Percentiles rank a stretch among this genome's conserved stretches.
These are phyloP conservation scores for Ifrita kowaldi DNA, from an alignment of 2,113 vertebrate genomes.

Conservation along the genomic window DNA sequence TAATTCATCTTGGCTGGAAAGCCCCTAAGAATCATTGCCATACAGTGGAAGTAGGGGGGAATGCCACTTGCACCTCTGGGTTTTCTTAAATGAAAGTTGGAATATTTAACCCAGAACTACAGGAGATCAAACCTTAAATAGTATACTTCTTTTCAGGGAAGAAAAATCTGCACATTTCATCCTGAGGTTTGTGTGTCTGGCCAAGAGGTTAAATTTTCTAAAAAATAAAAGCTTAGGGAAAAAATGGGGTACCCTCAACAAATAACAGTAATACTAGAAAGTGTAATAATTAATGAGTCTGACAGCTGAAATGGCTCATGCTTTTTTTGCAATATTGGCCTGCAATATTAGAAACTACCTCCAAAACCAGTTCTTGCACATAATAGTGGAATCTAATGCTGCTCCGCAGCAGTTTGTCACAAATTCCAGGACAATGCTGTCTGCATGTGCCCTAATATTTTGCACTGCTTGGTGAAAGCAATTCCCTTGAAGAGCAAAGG, in stretches of 20 bases:
- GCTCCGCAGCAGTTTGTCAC: constrained; percentile 29
- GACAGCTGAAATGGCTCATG: not conserved
- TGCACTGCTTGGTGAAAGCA: constrained; percentile 37
- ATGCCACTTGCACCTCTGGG: not conserved
- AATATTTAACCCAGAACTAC: not conserved
- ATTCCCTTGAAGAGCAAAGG: constrained; percentile 38
- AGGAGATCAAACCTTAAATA: not conserved
- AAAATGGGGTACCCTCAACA: not conserved
- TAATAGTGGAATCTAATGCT: constrained; percentile 3
- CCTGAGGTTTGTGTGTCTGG: not conserved
- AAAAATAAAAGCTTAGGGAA: constrained; percentile 7
- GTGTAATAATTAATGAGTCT: constrained; percentile 22
- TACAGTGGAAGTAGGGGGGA: not conserved
- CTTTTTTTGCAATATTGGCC: constrained; percentile 18
- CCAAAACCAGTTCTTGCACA: not conserved
- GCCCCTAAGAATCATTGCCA: not conserved
- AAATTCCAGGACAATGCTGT: constrained; percentile 35
- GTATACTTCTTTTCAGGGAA: not conserved
- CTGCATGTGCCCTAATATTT: constrained; percentile 21
- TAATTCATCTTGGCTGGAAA: not conserved
- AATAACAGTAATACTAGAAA: constrained; percentile 33
- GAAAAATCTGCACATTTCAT: constrained; percentile 15
- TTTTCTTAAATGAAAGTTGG: not conserved
- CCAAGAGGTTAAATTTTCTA: not conserved
- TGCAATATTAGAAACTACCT: constrained; percentile 27